A percentile compares a stretch with the other conserved stretches of the same genome.
Evolutionary conservation across 2,888 invertebrate species (phyloP).

Genomic region (Colletes collaris): DNA sequence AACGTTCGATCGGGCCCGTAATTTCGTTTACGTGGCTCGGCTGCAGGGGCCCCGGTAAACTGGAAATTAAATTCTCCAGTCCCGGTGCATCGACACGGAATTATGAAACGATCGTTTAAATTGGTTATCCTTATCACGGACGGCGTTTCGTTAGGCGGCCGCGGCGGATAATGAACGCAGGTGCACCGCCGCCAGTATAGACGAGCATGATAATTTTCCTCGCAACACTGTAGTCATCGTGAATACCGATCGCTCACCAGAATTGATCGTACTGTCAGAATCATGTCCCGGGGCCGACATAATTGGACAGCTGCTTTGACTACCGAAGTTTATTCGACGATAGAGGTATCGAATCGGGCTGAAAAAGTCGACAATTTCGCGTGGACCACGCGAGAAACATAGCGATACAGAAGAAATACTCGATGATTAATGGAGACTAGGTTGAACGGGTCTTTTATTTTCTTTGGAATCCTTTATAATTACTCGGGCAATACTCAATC

Average conservation of each 20-base stretch:
- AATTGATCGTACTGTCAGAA: constrained; percentile 54
- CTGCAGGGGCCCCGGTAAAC: constrained; percentile 11
- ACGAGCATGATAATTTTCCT: constrained; percentile 52
- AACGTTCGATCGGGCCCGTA: background rate
- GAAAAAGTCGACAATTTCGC: constrained; percentile 1
- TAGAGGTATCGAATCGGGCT: background rate
- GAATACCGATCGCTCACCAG: constrained; percentile 50
- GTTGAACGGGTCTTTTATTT: too few species aligned
- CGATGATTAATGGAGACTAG: background rate
- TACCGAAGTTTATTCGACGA: constrained; percentile 46
- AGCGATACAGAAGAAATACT: background rate
- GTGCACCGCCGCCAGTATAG: constrained; percentile 50
- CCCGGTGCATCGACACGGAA: constrained; percentile 50
- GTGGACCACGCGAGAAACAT: background rate
- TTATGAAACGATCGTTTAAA: constrained; percentile 63
- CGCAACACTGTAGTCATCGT: constrained; percentile 45
- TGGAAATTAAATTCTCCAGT: constrained; percentile 56
- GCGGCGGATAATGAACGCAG: constrained; percentile 60
- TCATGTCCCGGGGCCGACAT: constrained; percentile 52
- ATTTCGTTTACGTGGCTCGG: constrained; percentile 7
- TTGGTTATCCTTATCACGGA: constrained; percentile 63
- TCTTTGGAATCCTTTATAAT: too few species aligned
- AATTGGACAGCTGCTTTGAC: constrained; percentile 56
- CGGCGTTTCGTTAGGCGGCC: constrained; percentile 31
- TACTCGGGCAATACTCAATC: too few species aligned